Base-by-base conservation (phyloP, 92 coral and sea anemone species). In the Epizoanthus stellaris region DNA sequence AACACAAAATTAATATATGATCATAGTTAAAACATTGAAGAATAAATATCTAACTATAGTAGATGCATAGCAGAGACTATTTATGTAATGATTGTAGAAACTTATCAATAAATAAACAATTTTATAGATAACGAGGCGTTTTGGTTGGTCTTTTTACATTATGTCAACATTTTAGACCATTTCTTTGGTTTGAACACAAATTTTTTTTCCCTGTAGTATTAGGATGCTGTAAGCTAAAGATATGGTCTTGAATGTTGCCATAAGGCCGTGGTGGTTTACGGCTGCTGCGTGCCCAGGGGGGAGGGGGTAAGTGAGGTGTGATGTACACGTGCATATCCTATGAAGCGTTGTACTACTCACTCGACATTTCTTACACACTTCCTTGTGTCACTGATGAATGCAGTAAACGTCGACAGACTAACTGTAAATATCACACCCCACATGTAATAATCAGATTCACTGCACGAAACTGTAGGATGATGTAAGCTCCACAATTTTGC, bases 161-260 rank as follows among this genome's bases (percentile, higher is more conserved):
- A 71, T 92, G 98, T 77, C 92, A 90, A 77, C 98, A 88, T 91
- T 92, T 87, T 83, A 90, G 98, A 92, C 98, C 98, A 94, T 94
- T 90, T 85, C 89, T 90, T 90, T 81, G 90, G 80, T 53, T 82
- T 86, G 67, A 81, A 53, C 72, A 73, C 79, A 67, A 74, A 81
- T 62, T 20, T 63, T 73, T 87, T 56, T 19, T 12, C 4, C 58
- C 62, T 61, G 43, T 54, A 71, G 40, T 23, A n/a, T 63, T 76
- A 64, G 66, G 72, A 79, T 74, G 81, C 70, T 43, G 68, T 82
- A 80, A 87, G 82, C 87, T 89, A 89, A 94, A 93, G 92, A 87
- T 91, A 92, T 94, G 98, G 98, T 94, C 98, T 94, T 94, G 93
- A 94, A 94, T 94, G 98, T 92, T 94, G 92, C 87, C 94, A 90